Base-by-base conservation (phyloP, 2,113 vertebrate genomes). In the Vombatus ursinus region DNA sequence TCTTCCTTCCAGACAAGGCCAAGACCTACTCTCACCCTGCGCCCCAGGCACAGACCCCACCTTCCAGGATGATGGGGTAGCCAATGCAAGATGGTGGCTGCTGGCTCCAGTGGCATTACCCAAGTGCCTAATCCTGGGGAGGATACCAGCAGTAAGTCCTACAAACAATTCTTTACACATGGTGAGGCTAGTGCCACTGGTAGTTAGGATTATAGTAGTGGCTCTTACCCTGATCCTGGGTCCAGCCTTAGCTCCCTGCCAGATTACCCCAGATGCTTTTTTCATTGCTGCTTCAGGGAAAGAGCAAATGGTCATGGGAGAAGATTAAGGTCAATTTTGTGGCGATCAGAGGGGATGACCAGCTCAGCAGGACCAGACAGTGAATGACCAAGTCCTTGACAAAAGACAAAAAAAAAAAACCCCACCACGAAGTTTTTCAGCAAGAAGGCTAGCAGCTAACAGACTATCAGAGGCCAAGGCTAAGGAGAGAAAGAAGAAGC, bases 291-390 rank as follows among this genome's bases (percentile, higher is more conserved):
- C 99, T 99, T 23, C 99, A 99, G 97, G 99, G 99, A 47, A 99
- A 99, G 97, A 97, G 99, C 98, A 99, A 99, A 90, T 97, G 99
- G 0, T 99, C 98, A 99, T 5, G 99, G 99, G 8, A 99, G 99
- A 96, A 99, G 99, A 47, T 99, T 52, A 16, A 99, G 97, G 99
- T 99, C 97, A 99, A 99, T 98, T 99, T 99, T 93, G 98, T 99
- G 98, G 99, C 99, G 97, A 99, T 99, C 97, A 99, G 99, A 98
- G 99, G 99, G 0, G 99, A 99, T 0, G 99, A 99, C 96, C 99
- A 99, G 98, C 99, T 99, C 97, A 99, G 99, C 0, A 99, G 99
- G 0, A 99, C 99, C 96, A 99, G 99, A 98, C 99, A 99, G 98
- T 99, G 99, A 99, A 97, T 99, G 98, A 99, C 99, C 95, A 99